Evolutionary conservation across 2,113 vertebrate species (phyloP).

Genomic region (Eurystomus gularis): DNA sequence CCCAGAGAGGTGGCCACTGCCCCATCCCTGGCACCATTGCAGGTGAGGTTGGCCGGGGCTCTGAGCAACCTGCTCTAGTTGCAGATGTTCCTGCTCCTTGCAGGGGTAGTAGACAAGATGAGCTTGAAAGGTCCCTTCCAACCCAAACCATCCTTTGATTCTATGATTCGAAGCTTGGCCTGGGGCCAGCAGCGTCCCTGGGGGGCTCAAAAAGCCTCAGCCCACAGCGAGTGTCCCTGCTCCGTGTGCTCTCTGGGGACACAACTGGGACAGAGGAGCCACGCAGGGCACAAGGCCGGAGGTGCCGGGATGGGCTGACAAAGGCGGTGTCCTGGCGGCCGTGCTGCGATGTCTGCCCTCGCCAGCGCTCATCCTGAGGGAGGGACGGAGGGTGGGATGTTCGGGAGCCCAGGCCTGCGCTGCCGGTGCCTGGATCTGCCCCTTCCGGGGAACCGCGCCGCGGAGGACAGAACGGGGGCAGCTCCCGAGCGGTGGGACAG

Average conservation of each 20-base stretch:
- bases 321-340: rapidly evolving
- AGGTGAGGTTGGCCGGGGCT: background rate
- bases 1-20: background rate
- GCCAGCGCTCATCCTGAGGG: too few relatives aligned
- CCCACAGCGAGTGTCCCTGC: too few relatives aligned
- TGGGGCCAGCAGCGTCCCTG: too few relatives aligned
- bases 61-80: background rate
- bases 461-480: too few relatives aligned
- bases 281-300: background rate
- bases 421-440: background rate
- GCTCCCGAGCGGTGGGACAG: background rate
- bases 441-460: too few relatives aligned
- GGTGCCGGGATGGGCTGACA: too few relatives aligned
- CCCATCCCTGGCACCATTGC: background rate
- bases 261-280: background rate
- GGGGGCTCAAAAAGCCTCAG: too few relatives aligned
- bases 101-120: background rate
- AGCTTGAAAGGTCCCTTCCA: background rate
- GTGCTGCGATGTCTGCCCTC: too few relatives aligned
- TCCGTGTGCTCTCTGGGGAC: rapidly evolving
- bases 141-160: background rate
- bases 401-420: rapidly evolving
- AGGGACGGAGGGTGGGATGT: background rate
- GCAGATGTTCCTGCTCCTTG: background rate
- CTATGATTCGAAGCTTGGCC: too few relatives aligned